Evolutionary conservation across 2,797 vertebrate genomes (phyloP).

Genomic region (Coranthus polyacanthus): DNA sequence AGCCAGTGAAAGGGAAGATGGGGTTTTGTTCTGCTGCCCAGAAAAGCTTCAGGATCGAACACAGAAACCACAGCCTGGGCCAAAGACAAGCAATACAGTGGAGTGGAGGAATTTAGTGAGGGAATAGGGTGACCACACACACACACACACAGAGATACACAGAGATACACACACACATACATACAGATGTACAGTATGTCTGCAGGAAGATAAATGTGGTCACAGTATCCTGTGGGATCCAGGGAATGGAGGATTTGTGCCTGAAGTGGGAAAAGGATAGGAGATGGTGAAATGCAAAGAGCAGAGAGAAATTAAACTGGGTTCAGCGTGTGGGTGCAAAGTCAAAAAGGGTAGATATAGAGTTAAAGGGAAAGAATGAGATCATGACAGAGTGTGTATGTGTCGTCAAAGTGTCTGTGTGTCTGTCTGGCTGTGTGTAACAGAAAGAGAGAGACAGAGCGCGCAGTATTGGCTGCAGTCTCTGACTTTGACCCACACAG

Average conservation of each 20-base stretch:
- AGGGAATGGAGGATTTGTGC: constrained; percentile 38
- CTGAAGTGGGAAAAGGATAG: constrained; percentile 21
- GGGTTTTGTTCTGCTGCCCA: constrained; percentile 63
- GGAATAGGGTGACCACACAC: constrained; percentile 53
- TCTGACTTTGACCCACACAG: constrained; percentile 77
- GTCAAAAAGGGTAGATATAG: constrained; percentile 33
- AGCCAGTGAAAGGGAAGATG: constrained; percentile 54
- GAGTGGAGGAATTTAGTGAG: constrained; percentile 19
- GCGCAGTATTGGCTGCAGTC: constrained; percentile 52
- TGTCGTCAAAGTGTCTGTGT: constrained; percentile 23
- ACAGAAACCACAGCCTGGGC: constrained; percentile 54
- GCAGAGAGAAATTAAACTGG: constrained; percentile 23
- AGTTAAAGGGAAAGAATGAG: constrained; percentile 69
- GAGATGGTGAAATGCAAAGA: constrained; percentile 28
- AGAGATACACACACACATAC: neutral
- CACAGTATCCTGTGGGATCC: constrained; percentile 20
- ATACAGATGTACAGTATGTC: constrained; percentile 41
- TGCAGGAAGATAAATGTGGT: constrained; percentile 26
- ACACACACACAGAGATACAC: neutral
- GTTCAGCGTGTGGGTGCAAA: too few species aligned
- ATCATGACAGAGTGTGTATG: constrained; percentile 52
- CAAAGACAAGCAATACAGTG: constrained; percentile 15
- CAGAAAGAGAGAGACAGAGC: constrained; percentile 22
- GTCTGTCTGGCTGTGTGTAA: constrained; percentile 22
- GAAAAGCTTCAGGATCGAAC: constrained; percentile 54